Conservation (phyloP, 2,113 vertebrate genomes). For the Indri indri region DNA sequence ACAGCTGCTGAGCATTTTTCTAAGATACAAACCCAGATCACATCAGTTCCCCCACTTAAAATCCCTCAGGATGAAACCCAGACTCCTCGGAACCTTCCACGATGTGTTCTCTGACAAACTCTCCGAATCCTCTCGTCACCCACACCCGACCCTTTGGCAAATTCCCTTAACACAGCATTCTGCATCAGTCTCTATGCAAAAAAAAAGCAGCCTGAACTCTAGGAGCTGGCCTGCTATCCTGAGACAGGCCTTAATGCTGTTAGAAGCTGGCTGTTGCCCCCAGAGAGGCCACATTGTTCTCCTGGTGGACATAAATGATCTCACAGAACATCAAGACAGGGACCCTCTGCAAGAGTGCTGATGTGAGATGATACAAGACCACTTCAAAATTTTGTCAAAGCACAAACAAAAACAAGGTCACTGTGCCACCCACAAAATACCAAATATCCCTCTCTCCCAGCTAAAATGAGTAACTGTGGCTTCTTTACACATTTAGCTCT, state of each 20-base stretch:
- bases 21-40: neutral
- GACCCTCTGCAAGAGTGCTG: slow-evolving; percentile 14
- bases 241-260: neutral
- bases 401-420: neutral
- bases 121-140: neutral
- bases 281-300: neutral
- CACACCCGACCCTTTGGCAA: neutral
- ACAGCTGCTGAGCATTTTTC: neutral
- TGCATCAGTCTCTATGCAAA: neutral
- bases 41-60: neutral
- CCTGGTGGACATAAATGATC: neutral
- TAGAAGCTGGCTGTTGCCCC: neutral
- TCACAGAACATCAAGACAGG: slow-evolving; percentile 75
- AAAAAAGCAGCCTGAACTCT: neutral
- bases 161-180: neutral
- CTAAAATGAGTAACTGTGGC: neutral
- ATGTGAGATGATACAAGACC: neutral
- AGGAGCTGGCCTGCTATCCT: fast-evolving
- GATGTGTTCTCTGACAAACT: neutral
- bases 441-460: neutral
- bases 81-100: neutral
- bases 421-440: no score
- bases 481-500: neutral
- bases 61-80: neutral
- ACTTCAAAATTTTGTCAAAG: neutral